Conservation (phyloP, 2,797 vertebrate species). For the Nothura maculosa region DNA sequence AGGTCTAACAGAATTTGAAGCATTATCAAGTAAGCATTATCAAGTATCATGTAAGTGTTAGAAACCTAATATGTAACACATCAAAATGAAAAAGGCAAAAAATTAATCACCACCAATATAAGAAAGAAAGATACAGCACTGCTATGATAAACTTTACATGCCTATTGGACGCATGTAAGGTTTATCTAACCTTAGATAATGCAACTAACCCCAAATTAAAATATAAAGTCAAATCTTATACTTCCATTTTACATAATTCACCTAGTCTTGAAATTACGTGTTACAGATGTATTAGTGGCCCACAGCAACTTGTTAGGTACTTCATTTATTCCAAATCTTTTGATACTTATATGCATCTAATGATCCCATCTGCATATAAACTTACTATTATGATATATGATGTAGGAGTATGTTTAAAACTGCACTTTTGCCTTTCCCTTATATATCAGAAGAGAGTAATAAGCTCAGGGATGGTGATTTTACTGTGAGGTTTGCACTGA, state of each 20-base stretch:
- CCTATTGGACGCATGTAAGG: no score
- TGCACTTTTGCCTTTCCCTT: not conserved
- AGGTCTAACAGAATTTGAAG: not conserved
- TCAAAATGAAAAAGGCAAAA: not conserved
- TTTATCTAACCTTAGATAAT: no score
- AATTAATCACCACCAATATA: not conserved
- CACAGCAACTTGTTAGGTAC: not conserved
- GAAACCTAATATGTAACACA: not conserved
- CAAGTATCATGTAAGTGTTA: not conserved
- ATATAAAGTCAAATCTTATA: not conserved
- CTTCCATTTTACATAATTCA: not conserved
- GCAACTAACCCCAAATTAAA: constrained; percentile 7
- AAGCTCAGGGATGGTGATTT: not conserved
- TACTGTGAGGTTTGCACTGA: not conserved
- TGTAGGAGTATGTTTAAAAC: not conserved
- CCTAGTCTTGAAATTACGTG: not conserved
- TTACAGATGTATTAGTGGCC: not conserved
- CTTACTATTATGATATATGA: not conserved
- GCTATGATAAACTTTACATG: not conserved
- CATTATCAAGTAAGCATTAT: no score
- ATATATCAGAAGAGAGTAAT: not conserved
- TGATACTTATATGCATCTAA: not conserved
- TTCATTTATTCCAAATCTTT: not conserved
- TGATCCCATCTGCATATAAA: not conserved
- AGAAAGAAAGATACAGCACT: not conserved